Evolutionary conservation across 2,888 invertebrate species (phyloP), one percentile per base, ranked within the genome.

Genomic region (Drosophila acutilabella): DNA sequence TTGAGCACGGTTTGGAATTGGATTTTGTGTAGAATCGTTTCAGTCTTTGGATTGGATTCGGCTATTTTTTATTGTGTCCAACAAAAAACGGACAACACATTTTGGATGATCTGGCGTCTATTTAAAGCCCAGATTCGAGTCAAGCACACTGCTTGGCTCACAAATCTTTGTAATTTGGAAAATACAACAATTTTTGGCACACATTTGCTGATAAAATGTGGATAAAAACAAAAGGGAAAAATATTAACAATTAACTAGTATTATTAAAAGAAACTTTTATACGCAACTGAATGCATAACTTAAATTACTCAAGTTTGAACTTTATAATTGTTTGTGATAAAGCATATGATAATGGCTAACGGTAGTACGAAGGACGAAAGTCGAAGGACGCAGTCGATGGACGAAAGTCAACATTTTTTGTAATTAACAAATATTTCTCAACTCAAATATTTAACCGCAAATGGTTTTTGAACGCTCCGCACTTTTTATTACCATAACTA

Each of bases 1-100:
- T 91, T 80, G 91, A 91, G 79, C 89, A 90, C 56, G 92, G 91
- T 44, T 81, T 91, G 74, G 92, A 92, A 80, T 88, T 91, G 59
- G 91, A 91, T 80, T 91, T 91, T 89, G 91, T 91, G 79, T 91
- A 90, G 52, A 76, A 59, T 26, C 60, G 23, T 36, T 62, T 81
- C 75, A 71, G 78, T 67, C 83, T 84, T 87, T 74, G 62, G 54
- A 4, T 52, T 40, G 64, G 58, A 51, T 33, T 18, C 53, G 41
- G 26, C 36, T n/a, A 38, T 38, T 38, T 11, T 30, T 26, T 33
- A 16, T 7, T 47, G 47, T 30, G 47, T 47, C 26, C 36, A 13
- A 0, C 11, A n/a, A 23, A 42, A 20, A 45, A 23, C 58, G 30
- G 41, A 59, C 53, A 47, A 65, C 53, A 60, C 65, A 68, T 66